Evolutionary conservation across 92 coral and sea anemone genomes (phyloP), one percentile per base, ranked within the genome.

Genomic region (Paragorgia papillata): DNA sequence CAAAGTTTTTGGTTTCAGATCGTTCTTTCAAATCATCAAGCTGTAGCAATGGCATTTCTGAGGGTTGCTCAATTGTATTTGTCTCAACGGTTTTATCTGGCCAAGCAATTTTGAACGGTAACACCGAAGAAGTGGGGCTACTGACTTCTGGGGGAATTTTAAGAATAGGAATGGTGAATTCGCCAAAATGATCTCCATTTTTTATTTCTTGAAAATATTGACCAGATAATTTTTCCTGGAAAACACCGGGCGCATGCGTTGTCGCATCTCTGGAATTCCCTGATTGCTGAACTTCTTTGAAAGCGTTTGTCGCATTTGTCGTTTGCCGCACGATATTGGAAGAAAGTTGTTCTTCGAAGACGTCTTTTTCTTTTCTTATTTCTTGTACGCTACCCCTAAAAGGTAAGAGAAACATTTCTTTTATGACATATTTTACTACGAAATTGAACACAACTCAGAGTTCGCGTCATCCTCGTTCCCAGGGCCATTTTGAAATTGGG

Each of bases 81-180:
- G 49, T 12, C 4, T 53, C 28, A 13, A 34, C 27, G 3, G 46
- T 7, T 28, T 53, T 32, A 20, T 71, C 78, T 12, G 78, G 64
- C 78, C 78, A 71, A 55, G 78, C 78, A 37, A 71, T 71, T 50
- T 55, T 71, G 51, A 71, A 71, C 1, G 78, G 78, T 22, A 71
- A 53, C 62, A 22, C 10, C 3, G 75, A 49, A n/a, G 57, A 27
- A 37, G 62, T 7, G n/a, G 10, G 33, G 33, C 29, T 55, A 20
- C 12, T 44, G 22, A 53, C 17, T 71, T 55, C 78, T 26, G 64
- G 40, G 2, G 78, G 78, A 25, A 71, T 49, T 55, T 54, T 51
- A 28, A 71, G 27, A 9, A 71, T 31, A 71, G 78, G 78, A 71
- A 71, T 71, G 49, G 78, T 18, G 32, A 54, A 34, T 32, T 68